Percentiles rank a stretch among this genome's conserved stretches.
These are phyloP conservation scores for Caenorhabditis doughertyi DNA, from an alignment of 2,888 invertebrate genomes.

Conservation along the genomic window DNA sequence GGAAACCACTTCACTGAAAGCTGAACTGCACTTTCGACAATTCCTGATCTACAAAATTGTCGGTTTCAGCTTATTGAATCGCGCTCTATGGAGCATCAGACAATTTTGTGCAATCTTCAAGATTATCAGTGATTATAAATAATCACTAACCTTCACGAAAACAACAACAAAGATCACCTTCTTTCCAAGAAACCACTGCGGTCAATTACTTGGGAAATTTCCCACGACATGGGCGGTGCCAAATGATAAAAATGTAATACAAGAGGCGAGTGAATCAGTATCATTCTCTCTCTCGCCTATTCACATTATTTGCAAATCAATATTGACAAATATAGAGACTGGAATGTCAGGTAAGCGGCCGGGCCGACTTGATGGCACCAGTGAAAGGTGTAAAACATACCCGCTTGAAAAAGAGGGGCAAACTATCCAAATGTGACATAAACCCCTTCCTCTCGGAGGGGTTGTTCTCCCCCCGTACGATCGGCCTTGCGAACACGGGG, in stretches of 20 bases:
- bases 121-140: too few relatives aligned
- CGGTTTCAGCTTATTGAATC: too few relatives aligned
- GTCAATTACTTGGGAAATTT: not conserved
- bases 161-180: conserved; percentile 7
- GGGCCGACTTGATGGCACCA: conserved; percentile 26
- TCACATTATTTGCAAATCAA: not conserved
- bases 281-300: not conserved
- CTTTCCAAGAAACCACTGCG: not conserved
- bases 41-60: too few relatives aligned
- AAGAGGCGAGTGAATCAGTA: too few relatives aligned
- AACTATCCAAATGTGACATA: conserved; percentile 11
- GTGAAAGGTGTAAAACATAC: not conserved
- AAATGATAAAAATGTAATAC: not conserved
- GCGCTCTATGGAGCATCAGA: too few relatives aligned
- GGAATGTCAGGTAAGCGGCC: conserved; percentile 19
- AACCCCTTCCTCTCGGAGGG: too few relatives aligned
- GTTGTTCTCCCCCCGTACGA: not conserved
- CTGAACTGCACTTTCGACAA: too few relatives aligned
- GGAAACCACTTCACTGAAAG: too few relatives aligned
- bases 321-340: not conserved
- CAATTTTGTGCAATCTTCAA: too few relatives aligned
- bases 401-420: not conserved
- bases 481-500: not conserved
- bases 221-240: conserved; percentile 9
- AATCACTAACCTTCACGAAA: not conserved